Evolutionary conservation across 2,113 vertebrate species (phyloP).

Genomic region (Vombatus ursinus): DNA sequence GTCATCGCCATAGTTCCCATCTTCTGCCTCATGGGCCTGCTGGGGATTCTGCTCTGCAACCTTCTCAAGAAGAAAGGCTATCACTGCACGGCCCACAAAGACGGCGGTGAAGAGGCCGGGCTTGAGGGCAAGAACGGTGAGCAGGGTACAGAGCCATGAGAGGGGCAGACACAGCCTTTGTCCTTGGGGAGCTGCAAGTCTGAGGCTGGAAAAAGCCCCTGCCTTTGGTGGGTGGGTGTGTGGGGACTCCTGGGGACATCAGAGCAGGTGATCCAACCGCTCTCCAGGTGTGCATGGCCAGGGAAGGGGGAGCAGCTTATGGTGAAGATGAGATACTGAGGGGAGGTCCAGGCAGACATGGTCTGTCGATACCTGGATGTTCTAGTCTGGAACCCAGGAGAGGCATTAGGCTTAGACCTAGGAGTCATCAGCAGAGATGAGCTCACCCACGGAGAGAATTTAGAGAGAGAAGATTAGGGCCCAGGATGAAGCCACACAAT

Average conservation of each 20-base stretch:
- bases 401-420: not conserved
- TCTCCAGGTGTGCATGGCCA: not conserved
- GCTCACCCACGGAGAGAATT: not conserved
- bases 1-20: constrained; percentile 94
- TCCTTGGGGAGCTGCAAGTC: not conserved
- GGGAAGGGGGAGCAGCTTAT: not conserved
- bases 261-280: not conserved
- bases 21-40: constrained; percentile 95
- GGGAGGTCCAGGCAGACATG: not conserved
- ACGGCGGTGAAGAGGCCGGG: constrained; percentile 78
- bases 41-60: constrained; percentile 96
- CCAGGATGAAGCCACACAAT: not conserved
- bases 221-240: not conserved
- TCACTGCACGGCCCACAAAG: constrained; percentile 91
- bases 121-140: constrained; percentile 86
- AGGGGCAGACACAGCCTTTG: not conserved
- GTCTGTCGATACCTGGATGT: not conserved
- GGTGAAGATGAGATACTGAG: not conserved
- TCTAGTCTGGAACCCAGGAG: not conserved
- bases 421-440: not conserved
- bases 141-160: not conserved
- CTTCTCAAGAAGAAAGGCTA: constrained; percentile 96
- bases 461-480: not conserved
- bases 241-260: not conserved
- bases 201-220: not conserved